A percentile compares a stretch with the other conserved stretches of the same genome.
phyloP scores from a whole-genome alignment of 2,888 invertebrate species.

The Sisyra terminalis region DNA sequence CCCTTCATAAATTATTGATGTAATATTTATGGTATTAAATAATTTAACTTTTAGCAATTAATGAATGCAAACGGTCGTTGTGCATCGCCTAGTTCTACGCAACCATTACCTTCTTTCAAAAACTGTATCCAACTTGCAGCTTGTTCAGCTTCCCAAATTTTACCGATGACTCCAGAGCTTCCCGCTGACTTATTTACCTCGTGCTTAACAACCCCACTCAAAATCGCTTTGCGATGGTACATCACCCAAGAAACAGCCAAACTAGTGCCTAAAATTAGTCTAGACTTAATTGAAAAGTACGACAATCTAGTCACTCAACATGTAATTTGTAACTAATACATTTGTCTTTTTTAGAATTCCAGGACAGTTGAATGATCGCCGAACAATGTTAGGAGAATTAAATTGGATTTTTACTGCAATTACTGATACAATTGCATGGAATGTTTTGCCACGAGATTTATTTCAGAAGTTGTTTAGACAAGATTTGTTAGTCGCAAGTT shows the following conservation, averaged over 20 bases:
- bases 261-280: conserved; percentile 63
- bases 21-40: background rate
- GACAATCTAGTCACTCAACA: too few species aligned
- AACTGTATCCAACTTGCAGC: conserved; percentile 96
- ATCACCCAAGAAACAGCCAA: conserved; percentile 70
- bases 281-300: conserved; percentile 85
- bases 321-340: too few species aligned
- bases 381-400: conserved; percentile 95
- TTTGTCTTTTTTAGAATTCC: conserved; percentile 60
- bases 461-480: conserved; percentile 96
- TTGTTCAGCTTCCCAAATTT: conserved; percentile 79
- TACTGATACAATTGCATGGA: conserved; percentile 99
- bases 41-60: background rate
- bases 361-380: conserved; percentile 81
- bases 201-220: conserved; percentile 96
- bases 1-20: background rate
- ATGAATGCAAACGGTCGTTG: conserved; percentile 4
- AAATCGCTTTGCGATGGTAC: conserved; percentile 90
- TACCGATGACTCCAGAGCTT: conserved; percentile 94
- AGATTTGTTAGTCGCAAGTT: conserved; percentile 92
- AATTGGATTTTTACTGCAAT: conserved; percentile 99
- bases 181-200: conserved; percentile 97
- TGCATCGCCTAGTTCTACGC: conserved; percentile 9
- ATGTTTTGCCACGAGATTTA: conserved; percentile 81
- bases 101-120: conserved; percentile 40